These are phyloP conservation scores for Propithecus deckenii DNA, from an alignment of 2,797 vertebrate genomes.

Conservation along the genomic window DNA sequence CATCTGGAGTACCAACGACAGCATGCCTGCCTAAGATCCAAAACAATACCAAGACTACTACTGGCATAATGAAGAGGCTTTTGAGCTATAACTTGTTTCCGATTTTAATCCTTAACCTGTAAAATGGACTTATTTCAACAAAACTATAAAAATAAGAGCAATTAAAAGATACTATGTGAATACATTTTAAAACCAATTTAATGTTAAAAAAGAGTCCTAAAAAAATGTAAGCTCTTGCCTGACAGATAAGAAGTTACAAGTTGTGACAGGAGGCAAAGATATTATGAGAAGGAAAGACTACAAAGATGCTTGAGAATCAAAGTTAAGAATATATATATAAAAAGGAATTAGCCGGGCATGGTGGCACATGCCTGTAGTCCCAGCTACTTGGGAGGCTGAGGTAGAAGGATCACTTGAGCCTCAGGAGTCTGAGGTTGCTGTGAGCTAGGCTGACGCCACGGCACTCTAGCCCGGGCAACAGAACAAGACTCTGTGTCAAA, in stretches of 20 bases:
- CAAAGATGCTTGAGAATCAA: not conserved
- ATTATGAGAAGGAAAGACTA: not conserved
- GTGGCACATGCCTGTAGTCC: too few species aligned
- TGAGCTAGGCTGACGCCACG: too few species aligned
- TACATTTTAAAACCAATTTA: conserved; percentile 28
- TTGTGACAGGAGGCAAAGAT: not conserved
- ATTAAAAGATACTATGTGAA: conserved; percentile 18
- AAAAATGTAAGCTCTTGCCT: not conserved
- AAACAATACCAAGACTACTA: not conserved
- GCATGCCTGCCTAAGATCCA: not conserved
- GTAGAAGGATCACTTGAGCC: too few species aligned
- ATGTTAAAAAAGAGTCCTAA: not conserved
- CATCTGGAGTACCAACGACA: not conserved
- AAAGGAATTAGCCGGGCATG: too few species aligned
- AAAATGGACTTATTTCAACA: conserved; percentile 28
- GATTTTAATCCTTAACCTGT: conserved; percentile 8
- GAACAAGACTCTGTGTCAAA: too few species aligned
- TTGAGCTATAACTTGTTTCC: not conserved
- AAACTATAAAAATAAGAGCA: conserved; percentile 31
- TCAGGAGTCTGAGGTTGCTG: too few species aligned
- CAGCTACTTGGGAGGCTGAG: too few species aligned
- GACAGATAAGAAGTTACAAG: not conserved
- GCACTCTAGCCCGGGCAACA: too few species aligned
- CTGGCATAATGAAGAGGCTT: not conserved
- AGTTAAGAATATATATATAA: not conserved